Evolutionary conservation across 2,113 vertebrate genomes (phyloP).

Genomic region (western clawed frog (Xenopus tropicalis)): DNA sequence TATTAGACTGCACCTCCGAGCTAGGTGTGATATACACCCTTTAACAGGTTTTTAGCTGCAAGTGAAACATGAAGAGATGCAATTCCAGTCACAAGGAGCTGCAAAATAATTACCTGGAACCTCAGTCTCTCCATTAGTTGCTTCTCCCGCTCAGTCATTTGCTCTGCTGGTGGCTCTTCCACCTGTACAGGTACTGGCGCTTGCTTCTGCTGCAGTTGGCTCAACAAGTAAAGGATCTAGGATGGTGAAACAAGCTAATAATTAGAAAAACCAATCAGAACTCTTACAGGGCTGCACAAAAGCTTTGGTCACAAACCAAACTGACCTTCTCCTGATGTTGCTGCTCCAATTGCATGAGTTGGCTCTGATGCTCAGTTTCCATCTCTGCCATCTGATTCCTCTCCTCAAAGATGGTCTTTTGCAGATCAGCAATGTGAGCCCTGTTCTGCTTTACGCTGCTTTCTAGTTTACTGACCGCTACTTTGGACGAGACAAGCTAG

Average conservation of each 20-base stretch:
- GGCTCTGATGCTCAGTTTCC: conserved; percentile 81
- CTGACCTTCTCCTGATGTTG: conserved; percentile 87
- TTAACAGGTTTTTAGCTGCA: too few relatives aligned
- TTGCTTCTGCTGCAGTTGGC: conserved; percentile 76
- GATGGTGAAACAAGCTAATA: not conserved
- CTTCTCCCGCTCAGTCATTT: conserved; percentile 63
- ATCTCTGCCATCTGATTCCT: conserved; percentile 65
- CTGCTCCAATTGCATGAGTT: conserved; percentile 76
- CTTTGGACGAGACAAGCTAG: conserved; percentile 84
- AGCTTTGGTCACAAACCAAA: not conserved
- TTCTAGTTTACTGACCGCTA: conserved; percentile 74
- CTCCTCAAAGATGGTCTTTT: conserved; percentile 80
- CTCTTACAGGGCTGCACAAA: not conserved
- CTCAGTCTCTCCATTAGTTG: conserved; percentile 74
- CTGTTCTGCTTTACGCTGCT: conserved; percentile 78
- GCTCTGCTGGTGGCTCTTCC: conserved; percentile 57
- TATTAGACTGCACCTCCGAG: too few relatives aligned
- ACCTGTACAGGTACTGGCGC: conserved; percentile 25
- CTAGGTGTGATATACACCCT: too few relatives aligned
- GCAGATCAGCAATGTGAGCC: conserved; percentile 67
- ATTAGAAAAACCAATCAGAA: not conserved
- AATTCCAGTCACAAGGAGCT: too few relatives aligned
- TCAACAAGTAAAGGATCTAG: conserved; percentile 84
- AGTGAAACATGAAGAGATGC: too few relatives aligned
- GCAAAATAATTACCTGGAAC: conserved; percentile 71